Conservation (phyloP, 2,113 vertebrate species). For the Muntiacus muntjak region DNA sequence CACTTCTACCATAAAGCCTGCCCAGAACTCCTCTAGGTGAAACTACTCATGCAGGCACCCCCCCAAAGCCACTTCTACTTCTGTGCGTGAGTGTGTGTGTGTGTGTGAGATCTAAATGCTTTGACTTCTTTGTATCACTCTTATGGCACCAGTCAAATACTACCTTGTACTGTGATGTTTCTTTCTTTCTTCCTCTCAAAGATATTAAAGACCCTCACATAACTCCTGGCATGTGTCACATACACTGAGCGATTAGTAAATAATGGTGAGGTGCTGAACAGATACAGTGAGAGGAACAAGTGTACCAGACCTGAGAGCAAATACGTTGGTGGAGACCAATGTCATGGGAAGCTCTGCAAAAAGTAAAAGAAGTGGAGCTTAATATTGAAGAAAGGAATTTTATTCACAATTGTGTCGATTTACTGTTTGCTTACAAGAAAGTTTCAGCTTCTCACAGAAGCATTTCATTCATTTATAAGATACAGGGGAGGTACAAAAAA, state of each 20-base stretch:
- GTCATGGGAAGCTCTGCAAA: constrained; percentile 5
- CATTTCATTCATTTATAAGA: constrained; percentile 34
- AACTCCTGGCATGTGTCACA: not conserved
- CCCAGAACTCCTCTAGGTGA: constrained; percentile 17
- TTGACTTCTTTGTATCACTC: not conserved
- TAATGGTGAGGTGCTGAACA: not conserved
- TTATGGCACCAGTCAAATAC: not conserved
- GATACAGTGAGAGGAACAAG: not conserved
- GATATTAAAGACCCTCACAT: not conserved
- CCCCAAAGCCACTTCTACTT: not conserved
- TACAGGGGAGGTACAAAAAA: not conserved
- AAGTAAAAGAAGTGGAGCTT: not conserved
- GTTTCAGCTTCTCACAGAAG: not conserved
- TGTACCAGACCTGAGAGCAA: not conserved
- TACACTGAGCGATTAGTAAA: not conserved
- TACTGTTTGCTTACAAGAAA: constrained; percentile 32
- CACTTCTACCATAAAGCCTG: not conserved
- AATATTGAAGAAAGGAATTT: constrained; percentile 15
- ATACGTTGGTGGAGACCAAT: not conserved
- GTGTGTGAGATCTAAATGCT: not conserved
- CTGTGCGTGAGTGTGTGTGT: fast-evolving
- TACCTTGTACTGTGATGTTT: not conserved
- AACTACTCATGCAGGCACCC: not conserved
- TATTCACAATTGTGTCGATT: constrained; percentile 4
- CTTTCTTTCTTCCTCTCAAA: constrained; percentile 34